Evolutionary conservation across 2,797 vertebrate genomes (phyloP), one percentile per base, ranked within the genome.

Genomic region (Falco biarmicus): DNA sequence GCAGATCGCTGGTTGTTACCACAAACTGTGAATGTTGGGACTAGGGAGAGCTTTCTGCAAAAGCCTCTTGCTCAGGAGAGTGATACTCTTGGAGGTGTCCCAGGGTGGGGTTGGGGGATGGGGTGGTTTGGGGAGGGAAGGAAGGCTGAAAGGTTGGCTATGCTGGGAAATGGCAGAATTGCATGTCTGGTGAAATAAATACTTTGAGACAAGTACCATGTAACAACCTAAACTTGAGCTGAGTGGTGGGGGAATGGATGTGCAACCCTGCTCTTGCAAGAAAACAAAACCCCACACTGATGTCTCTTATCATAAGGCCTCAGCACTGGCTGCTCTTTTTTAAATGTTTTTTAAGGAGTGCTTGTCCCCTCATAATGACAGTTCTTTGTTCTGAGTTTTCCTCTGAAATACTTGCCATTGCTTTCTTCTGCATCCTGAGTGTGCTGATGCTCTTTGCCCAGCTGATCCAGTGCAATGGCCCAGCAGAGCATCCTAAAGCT

Each of bases 1-100:
- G 54, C 1, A 13, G 14, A 1, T 54, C 1, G 1, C 37, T 57
- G n/a, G 37, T 31, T 15, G 9, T 43, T 47, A 17, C 25, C 17
- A 8, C 26, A 31, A 43, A n/a, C 24, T 4, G 17, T 21, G 19
- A 75, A 5, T 26, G 18, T 5, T 37, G 57, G 45, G 25, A 37
- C 29, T 9, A 10, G 61, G 21, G 11, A 39, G 61, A 34, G 41
- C 16, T 71, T 54, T 34, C 22, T 39, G 60, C 3, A 4, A 41
- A 45, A 78, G 7, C 21, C 8, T 54, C 32, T 69, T 10, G 7
- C 15, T 41, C 11, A 5, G 57, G 53, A 51, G 12, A 31, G 41
- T 69, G 18, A 16, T 56, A 59, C 73, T 69, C 50, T 29, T 82
- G 1, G 0, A 7, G 39, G 31, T 34, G 84, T 65, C 45, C 24